These are phyloP conservation scores for Siniperca obscura DNA, from an alignment of 2,797 vertebrate species.

Conservation along the genomic window DNA sequence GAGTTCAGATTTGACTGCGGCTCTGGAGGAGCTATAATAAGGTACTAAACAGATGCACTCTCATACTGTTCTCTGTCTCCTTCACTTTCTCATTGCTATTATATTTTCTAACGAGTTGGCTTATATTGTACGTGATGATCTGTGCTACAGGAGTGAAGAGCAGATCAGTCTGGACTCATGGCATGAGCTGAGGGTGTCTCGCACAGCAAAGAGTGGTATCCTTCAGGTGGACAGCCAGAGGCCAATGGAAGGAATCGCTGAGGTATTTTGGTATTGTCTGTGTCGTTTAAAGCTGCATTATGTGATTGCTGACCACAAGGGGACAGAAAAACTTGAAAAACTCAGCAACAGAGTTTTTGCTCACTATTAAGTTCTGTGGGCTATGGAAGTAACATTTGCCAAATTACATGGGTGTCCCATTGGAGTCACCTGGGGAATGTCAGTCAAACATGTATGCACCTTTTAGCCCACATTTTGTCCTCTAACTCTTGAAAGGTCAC, in stretches of 20 bases:
- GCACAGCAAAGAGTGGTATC: constrained; percentile 95
- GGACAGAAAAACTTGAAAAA: constrained; percentile 12
- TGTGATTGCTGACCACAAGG: constrained; percentile 17
- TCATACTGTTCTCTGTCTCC: not conserved
- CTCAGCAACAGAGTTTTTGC: not conserved
- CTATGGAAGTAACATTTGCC: not conserved
- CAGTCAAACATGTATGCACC: not conserved
- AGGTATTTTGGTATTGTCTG: constrained; percentile 85
- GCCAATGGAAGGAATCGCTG: constrained; percentile 90
- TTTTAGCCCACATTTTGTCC: not conserved
- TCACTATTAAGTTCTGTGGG: not conserved
- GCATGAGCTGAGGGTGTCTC: constrained; percentile 93
- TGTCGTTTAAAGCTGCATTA: not conserved
- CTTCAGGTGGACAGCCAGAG: constrained; percentile 94
- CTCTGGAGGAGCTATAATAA: constrained; percentile 92
- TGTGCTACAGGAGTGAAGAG: constrained; percentile 88
- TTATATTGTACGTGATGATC: not conserved
- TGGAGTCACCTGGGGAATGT: not conserved
- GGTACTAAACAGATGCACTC: constrained; percentile 77
- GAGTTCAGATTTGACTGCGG: constrained; percentile 98
- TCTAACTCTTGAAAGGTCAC: not conserved
- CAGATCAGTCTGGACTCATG: constrained; percentile 88
- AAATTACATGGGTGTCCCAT: not conserved
- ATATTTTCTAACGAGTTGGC: constrained; percentile 1
- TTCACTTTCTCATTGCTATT: not conserved